Base-by-base conservation (phyloP, 35 echinoderm and acorn worm genomes). In the Apostichopus parvimensis region DNA sequence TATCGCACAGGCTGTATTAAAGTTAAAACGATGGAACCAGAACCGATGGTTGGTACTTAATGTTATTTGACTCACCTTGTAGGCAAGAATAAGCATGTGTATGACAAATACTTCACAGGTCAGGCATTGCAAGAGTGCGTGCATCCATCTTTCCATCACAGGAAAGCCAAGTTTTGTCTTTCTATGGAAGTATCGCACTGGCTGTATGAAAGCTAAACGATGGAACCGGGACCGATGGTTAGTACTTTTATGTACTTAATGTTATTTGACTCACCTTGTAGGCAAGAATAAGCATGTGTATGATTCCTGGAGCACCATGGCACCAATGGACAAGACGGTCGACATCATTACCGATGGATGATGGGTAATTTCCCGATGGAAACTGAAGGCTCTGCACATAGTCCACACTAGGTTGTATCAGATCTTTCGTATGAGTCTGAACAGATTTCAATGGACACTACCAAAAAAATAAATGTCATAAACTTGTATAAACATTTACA, bases 291-390 rank as follows among this genome's bases (percentile, higher is more conserved):
- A 98, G 83, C 95, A 96, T 94, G 73, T 95, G 91, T 61, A 96
- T 92, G 79, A 91, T 93, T 7, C 97, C 97, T 5, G 97, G 94
- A n/a, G 97, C 94, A 77, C 97, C 97, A 79, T 98, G 97, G 59
- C 97, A 96, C 94, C 94, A 98, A 75, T 98, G 97, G 61, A 98
- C 77, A 15, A 98, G 88, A 5, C 95, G 86, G 83, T 98, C 97
- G 4, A 90, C 80, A 15, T 88, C 82, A 70, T 96, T 98, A 17
- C 97, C 91, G 8, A 98, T 79, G n/a, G 97, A 98, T 87, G 97
- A 96, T 83, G 94, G 97, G 75, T 81, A 98, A 87, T 98, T 98
- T 24, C 97, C 94, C 2, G 97, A 96, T 60, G 94, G 87, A 64
- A 96, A 98, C 75, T 92, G 66, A 11, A 95, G 91, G 9, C 57